Base-by-base conservation (phyloP, 2,797 vertebrate genomes). In the Acipenser transmontanus region DNA sequence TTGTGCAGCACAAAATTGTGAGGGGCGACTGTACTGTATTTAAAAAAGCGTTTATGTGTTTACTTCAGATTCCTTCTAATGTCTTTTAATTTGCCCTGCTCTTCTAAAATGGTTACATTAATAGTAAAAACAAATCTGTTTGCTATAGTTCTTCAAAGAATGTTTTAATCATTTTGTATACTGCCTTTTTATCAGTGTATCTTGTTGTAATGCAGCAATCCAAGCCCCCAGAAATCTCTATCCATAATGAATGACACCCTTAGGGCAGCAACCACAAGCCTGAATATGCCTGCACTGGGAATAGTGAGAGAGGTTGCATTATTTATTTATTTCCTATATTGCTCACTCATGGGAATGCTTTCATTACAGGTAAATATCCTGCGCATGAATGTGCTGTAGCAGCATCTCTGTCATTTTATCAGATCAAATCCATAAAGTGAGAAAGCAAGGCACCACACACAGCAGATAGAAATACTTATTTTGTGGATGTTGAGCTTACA, bases 221-320 rank as follows among this genome's bases (percentile, higher is more conserved):
- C 68, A 67, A 72, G 77, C 69, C 71, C 70, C 34, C 69, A 68
- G 80, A 75, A 72, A 74, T 79, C 71, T 78, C 77, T 71, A 82
- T 80, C 61, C 74, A 83, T 80, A 84, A 86, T 79, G 73, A 68
- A 84, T 81, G 65, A 83, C 77, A 67, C 74, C 81, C 65, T 52
- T 68, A 78, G 79, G 82, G 75, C 72, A 68, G 77, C 74, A 52
- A 76, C 71, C 50, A 50, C 59, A 17, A 63, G 68, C 68, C 52
- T 64, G 61, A 62, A 57, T 34, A 34, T 57, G 9, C 54, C 54
- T 57, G 12, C 14, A 6, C 61, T 47, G 56, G 61, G 59, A 62
- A 57, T 66, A 49, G 49, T 56, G 64, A 59, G 34, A 34, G 64
- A 57, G 54, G 9, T n/a, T 57, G 54, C 54, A 57, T 57, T 71